phyloP scores from a whole-genome alignment of 1,140 invertebrate genomes.

The Phortica variegata region DNA sequence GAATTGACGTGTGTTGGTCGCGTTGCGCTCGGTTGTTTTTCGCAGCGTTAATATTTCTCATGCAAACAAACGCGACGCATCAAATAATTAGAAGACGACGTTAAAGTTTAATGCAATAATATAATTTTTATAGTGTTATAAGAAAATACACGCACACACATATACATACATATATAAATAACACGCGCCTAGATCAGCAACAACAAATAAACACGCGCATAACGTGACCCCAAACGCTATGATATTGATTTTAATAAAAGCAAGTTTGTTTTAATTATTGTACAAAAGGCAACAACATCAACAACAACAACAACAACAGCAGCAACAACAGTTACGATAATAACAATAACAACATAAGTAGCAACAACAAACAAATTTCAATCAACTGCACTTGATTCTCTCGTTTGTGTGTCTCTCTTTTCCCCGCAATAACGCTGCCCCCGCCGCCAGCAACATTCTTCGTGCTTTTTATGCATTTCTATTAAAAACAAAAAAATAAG shows the following conservation, averaged over 20 bases:
- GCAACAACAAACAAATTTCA: no score
- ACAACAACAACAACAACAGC: constrained; percentile 21
- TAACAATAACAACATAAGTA: no score
- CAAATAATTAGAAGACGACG: no score
- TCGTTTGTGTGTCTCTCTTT: no score
- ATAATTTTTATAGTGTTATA: constrained; percentile 14
- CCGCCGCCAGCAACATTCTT: constrained; percentile 8
- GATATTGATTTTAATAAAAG: no score
- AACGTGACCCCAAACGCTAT: no score
- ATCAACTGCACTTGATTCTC: no score
- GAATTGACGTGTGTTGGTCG: constrained; percentile 11
- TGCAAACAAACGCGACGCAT: no score
- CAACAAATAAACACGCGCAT: no score
- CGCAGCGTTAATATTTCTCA: constrained; percentile 11
- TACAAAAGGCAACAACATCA: no score
- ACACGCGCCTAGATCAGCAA: constrained; percentile 20
- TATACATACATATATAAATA: constrained; percentile 23
- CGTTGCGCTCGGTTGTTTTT: constrained; percentile 1
- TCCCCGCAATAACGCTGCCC: constrained; percentile 1
- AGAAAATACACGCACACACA: constrained; percentile 12
- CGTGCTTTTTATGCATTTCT: constrained; percentile 10
- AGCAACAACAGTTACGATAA: constrained; percentile 2
- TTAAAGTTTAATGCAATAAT: no score
- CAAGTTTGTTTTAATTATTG: no score
- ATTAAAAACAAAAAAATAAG: constrained; percentile 13